Evolutionary conservation across 2,888 invertebrate species (phyloP), one percentile per base, ranked within the genome.

Genomic region (Tenthredo notha): DNA sequence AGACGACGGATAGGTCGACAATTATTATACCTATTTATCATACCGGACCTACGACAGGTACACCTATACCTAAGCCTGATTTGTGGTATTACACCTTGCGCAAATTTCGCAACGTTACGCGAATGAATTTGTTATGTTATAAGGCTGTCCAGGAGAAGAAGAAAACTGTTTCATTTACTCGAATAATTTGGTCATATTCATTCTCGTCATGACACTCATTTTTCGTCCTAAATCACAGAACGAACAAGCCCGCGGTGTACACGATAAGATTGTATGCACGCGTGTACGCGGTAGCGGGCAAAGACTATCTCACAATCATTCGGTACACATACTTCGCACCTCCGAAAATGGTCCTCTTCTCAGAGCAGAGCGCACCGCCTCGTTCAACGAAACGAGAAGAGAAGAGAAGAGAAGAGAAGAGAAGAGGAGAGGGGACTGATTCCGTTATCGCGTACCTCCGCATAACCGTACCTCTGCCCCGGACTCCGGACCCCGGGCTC

Each of bases 401-500:
- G 37, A 25, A 82, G 65, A 84, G 85, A 82, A 82, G 72, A 43
- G 85, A 74, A 84, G 75, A 78, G 84, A 67, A 86, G 75, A 74
- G 40, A 40, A n/a, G 84, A 58, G 74, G 84, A 77, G 85, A 85
- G 77, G 86, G 87, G 80, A 80, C 50, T 77, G 75, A 47, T 88
- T 89, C 89, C 89, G 89, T 89, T 89, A 89, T 87, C 87, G 87
- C 87, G 88, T 88, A 88, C 88, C 88, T 89, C 88, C 89, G 86
- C 88, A 90, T 91, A 91, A 91, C 91, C 91, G 91, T 91, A 90
- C 89, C 90, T 90, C 80, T 80, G 80, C 80, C 80, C 80, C 58
- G 80, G 80, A 80, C 80, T 61, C 77, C 50, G 50, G 37, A 80
- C 77, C 61, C 25, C 33, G 21, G 78, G 78, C 77, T 65, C 25